Conservation (phyloP, 2,888 invertebrate genomes). For the Ennomos fuscantarius region DNA sequence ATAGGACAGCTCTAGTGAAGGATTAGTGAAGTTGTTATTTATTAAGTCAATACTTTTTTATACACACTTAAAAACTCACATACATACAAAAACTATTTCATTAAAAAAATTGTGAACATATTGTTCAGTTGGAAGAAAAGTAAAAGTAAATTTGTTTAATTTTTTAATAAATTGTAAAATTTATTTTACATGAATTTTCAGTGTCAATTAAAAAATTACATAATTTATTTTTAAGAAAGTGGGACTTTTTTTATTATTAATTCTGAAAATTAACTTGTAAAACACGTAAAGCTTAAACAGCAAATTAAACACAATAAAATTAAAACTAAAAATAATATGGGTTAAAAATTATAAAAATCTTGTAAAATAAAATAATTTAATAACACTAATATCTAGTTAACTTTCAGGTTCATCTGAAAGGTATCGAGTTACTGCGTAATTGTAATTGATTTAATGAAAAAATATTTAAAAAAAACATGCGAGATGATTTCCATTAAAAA, state of each 20-base stretch:
- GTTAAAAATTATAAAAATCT: constrained; percentile 7
- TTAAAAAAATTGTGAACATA: no score
- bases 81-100: neutral
- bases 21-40: constrained; percentile 10
- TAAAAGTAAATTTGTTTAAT: no score
- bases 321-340: constrained; percentile 12
- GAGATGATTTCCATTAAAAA: constrained; percentile 12
- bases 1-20: constrained; percentile 22
- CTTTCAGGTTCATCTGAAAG: constrained; percentile 4
- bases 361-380: constrained; percentile 12
- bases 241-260: constrained; percentile 6
- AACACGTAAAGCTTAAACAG: constrained; percentile 40
- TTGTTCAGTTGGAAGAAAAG: no score
- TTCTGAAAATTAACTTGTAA: constrained; percentile 21
- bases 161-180: no score
- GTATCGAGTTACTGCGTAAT: neutral
- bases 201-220: neutral
- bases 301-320: constrained; percentile 39
- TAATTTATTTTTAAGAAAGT: constrained; percentile 1
- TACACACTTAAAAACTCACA: constrained; percentile 15
- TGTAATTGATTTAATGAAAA: neutral
- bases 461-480: constrained; percentile 18
- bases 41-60: neutral
- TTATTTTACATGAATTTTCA: constrained; percentile 14
- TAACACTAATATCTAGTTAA: constrained; percentile 12